Conservation (phyloP, 2,888 invertebrate genomes). For the Choreutis nemorana region DNA sequence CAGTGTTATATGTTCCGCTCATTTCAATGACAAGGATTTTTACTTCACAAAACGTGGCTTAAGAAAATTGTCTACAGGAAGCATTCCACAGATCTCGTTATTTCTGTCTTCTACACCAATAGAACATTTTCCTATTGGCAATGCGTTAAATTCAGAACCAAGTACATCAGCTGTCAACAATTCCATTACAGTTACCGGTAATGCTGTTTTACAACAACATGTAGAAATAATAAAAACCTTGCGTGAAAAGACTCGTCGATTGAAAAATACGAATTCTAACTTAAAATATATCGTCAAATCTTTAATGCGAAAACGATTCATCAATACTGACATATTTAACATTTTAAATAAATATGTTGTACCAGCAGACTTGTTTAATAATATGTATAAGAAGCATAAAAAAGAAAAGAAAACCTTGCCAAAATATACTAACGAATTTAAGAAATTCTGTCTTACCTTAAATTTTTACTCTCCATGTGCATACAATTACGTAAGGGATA, state of each 20-base stretch:
- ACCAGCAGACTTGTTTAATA: too few relatives aligned
- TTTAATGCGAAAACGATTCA: too few relatives aligned
- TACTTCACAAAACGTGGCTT: slow-evolving; percentile 7
- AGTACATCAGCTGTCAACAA: slow-evolving; percentile 1
- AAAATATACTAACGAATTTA: too few relatives aligned
- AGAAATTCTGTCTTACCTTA: not conserved
- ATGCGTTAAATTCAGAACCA: slow-evolving; percentile 1
- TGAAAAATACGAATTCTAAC: slow-evolving; percentile 1
- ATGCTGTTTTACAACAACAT: not conserved
- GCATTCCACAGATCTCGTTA: too few relatives aligned
- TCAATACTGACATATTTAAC: too few relatives aligned
- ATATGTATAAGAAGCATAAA: too few relatives aligned
- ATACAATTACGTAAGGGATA: not conserved
- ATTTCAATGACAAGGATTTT: slow-evolving; percentile 5
- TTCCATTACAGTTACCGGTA: not conserved
- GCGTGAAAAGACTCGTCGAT: too few relatives aligned
- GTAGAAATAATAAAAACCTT: slow-evolving; percentile 1
- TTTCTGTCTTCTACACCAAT: slow-evolving; percentile 1
- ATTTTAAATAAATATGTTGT: too few relatives aligned
- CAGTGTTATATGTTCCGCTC: slow-evolving; percentile 7
- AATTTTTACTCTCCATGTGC: slow-evolving; percentile 1
- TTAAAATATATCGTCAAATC: not conserved
- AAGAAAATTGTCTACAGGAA: slow-evolving; percentile 8
- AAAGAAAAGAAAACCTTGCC: too few relatives aligned
- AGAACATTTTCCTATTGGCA: slow-evolving; percentile 1